Evolutionary conservation across 2,797 vertebrate genomes (phyloP).

Genomic region (Saxicola maurus): DNA sequence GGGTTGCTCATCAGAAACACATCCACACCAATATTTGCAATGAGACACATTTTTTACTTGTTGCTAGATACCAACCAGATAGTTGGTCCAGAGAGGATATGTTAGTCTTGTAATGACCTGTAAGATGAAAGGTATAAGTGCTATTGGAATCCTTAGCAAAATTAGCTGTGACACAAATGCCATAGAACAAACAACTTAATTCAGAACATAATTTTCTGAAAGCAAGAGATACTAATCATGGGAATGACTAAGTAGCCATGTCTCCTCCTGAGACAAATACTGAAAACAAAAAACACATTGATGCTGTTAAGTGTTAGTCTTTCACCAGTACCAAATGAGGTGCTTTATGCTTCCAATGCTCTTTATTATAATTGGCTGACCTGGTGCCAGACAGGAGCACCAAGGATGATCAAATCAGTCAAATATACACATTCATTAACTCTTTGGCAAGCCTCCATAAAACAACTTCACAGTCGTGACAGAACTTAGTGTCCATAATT

Average conservation of each 20-base stretch:
- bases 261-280: not conserved
- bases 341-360: not conserved
- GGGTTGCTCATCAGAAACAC: not conserved
- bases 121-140: not conserved
- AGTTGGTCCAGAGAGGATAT: not conserved
- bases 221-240: not conserved
- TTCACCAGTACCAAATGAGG: not conserved
- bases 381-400: not conserved
- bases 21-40: not conserved
- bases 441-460: not conserved
- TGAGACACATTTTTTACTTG: not conserved
- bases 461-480: not conserved
- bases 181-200: not conserved
- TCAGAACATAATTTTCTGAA: not conserved
- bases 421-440: not conserved
- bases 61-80: not conserved
- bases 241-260: not conserved
- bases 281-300: not conserved
- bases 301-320: not conserved
- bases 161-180: not conserved
- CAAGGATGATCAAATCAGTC: not conserved
- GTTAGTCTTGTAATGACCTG: not conserved
- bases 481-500: not conserved
- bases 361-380: not conserved
- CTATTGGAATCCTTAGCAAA: not conserved